Conservation (phyloP, 1,140 invertebrate species). For the Papilio glaucus region DNA sequence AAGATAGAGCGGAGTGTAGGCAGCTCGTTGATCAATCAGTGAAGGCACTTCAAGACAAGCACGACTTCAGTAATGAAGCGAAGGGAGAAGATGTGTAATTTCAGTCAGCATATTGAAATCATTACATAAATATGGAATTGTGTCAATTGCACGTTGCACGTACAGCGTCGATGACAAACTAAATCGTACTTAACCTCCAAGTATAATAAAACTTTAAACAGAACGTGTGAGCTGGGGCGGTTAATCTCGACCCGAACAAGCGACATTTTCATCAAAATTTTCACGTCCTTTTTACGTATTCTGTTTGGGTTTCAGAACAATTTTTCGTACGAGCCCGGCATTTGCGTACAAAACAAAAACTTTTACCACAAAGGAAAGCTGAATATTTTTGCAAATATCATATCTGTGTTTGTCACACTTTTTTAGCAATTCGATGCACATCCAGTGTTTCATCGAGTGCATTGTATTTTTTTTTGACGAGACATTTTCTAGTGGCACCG, state of each 20-base stretch:
- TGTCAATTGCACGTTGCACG: too few relatives aligned
- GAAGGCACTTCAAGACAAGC: too few relatives aligned
- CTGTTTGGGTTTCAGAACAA: slow-evolving; percentile 16
- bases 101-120: too few relatives aligned
- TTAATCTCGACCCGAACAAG: slow-evolving; percentile 5
- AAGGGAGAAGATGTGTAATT: too few relatives aligned
- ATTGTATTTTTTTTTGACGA: background rate
- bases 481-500: too few relatives aligned
- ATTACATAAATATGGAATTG: too few relatives aligned
- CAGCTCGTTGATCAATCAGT: too few relatives aligned
- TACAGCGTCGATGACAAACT: background rate
- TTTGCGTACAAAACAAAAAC: slow-evolving; percentile 14
- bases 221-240: background rate
- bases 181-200: background rate
- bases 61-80: too few relatives aligned
- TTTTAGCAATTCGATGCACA: background rate
- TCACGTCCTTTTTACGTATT: slow-evolving; percentile 18
- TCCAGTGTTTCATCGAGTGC: background rate
- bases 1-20: too few relatives aligned
- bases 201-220: background rate
- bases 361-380: slow-evolving; percentile 18
- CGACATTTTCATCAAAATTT: slow-evolving; percentile 14
- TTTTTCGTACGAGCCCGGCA: slow-evolving; percentile 5
- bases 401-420: slow-evolving; percentile 13
- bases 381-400: slow-evolving; percentile 21